Conservation (phyloP, 2,113 vertebrate species). For the Bos javanicus region DNA sequence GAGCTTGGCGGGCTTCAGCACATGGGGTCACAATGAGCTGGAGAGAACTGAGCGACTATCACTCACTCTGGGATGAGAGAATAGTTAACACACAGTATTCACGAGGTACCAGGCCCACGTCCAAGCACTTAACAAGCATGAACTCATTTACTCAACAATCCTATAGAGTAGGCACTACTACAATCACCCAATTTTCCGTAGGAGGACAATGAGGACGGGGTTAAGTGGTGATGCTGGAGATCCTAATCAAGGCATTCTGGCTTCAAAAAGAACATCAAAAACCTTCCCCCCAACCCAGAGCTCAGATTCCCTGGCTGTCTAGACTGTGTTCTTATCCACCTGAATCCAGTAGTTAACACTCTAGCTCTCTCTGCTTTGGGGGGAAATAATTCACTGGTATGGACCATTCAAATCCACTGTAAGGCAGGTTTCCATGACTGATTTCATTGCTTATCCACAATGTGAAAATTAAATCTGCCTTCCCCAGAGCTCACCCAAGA, state of each 20-base stretch:
- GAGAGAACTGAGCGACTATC: not conserved
- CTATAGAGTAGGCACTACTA: not conserved
- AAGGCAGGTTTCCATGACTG: not conserved
- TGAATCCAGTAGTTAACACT: not conserved
- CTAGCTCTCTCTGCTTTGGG: not conserved
- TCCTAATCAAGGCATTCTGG: constrained; percentile 36
- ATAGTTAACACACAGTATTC: not conserved
- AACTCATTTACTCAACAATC: not conserved
- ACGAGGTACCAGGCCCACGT: not conserved
- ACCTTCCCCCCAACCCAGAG: not conserved
- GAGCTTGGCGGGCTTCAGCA: not conserved
- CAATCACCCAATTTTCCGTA: not conserved
- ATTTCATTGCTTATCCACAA: not conserved
- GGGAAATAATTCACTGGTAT: not conserved
- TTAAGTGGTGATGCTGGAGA: not conserved
- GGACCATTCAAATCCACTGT: not conserved
- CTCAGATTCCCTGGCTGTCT: not conserved
- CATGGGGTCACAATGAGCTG: not conserved
- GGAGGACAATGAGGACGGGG: not conserved
- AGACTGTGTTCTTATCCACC: constrained; percentile 38
- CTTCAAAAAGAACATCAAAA: constrained; percentile 28
- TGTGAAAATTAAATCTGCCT: not conserved
- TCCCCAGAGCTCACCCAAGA: not conserved
- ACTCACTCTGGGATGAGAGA: not conserved
- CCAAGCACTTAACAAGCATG: not conserved